Evolutionary conservation across 2,888 invertebrate genomes (phyloP).

Genomic region (Thelaira solivaga): DNA sequence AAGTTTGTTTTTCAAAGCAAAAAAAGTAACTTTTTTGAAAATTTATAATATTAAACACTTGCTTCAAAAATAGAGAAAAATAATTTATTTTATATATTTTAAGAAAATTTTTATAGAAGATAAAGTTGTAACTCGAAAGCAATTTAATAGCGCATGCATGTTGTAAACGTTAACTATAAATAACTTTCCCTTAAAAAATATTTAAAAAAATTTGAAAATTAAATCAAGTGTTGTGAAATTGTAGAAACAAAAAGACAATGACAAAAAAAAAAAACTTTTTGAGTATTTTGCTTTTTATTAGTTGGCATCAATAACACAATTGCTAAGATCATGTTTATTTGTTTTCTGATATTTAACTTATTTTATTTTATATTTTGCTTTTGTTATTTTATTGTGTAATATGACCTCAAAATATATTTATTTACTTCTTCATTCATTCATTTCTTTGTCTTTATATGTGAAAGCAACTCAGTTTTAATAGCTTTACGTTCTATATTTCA

Average conservation of each 20-base stretch:
- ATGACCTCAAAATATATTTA: constrained; percentile 48
- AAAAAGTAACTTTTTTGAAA: too few species aligned
- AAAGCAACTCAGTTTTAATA: constrained; percentile 35
- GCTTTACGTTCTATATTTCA: background rate
- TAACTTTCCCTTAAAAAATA: too few species aligned
- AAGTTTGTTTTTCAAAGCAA: too few species aligned
- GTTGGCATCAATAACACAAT: constrained; percentile 18
- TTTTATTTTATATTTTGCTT: background rate
- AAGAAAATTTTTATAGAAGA: too few species aligned
- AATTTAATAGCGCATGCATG: too few species aligned
- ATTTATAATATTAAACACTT: too few species aligned
- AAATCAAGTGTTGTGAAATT: too few species aligned
- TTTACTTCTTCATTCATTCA: constrained; percentile 38
- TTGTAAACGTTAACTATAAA: too few species aligned
- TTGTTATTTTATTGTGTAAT: constrained; percentile 27
- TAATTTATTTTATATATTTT: too few species aligned
- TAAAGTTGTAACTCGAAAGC: too few species aligned
- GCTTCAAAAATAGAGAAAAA: too few species aligned
- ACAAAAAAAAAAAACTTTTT: background rate
- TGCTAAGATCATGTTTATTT: background rate
- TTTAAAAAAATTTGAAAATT: too few species aligned
- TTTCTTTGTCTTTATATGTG: constrained; percentile 47
- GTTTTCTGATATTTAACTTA: background rate
- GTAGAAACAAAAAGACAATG: background rate
- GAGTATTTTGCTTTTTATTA: constrained; percentile 13